Evolutionary conservation across 2,113 vertebrate genomes (phyloP), one percentile per base, ranked within the genome.

Genomic region (Delphinus delphis): DNA sequence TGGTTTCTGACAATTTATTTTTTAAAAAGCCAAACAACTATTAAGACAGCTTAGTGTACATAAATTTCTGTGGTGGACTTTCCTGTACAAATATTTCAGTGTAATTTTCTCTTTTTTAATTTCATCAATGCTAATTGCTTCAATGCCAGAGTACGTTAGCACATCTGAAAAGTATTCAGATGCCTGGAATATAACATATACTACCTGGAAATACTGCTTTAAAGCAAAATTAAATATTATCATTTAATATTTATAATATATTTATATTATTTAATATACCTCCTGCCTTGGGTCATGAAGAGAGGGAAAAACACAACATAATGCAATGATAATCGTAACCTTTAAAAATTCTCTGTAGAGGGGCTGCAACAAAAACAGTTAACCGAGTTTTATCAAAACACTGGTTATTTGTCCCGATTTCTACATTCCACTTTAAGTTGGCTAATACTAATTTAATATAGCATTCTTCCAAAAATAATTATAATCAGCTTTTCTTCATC

Each of bases 171-270:
- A 91, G 33, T 60, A 88, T n/a, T 96, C 83, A 65, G 70, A 76
- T 80, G 50, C 50, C 77, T 80, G 62, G 26, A 79, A n/a, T 88
- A 38, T 44, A 82, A 73, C 73, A 88, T 81, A 53, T n/a, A 77
- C 67, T 67, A 80, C 26, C 25, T 70, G 28, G 38, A 94, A 91
- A 91, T 41, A 41, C 2, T 86, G 41, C 44, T 73, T 93, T 36
- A 94, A 95, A 97, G 70, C n/a, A 6, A 81, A 96, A 96, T 76
- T 41, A 93, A 28, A n/a, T 60, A 82, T 50, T 83, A 68, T 31
- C 15, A 53, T 17, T 53, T 53, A 53, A 53, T 53, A 53, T 53
- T 17, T 53, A 53, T 53, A 53, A 53, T 17, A 53, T 53, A 53
- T 18, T 18, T 53, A 18, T 53, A 53, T 53, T 6, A 53, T 53